phyloP scores from a whole-genome alignment of 2,797 vertebrate genomes.

The Philypnodon macrostomus region DNA sequence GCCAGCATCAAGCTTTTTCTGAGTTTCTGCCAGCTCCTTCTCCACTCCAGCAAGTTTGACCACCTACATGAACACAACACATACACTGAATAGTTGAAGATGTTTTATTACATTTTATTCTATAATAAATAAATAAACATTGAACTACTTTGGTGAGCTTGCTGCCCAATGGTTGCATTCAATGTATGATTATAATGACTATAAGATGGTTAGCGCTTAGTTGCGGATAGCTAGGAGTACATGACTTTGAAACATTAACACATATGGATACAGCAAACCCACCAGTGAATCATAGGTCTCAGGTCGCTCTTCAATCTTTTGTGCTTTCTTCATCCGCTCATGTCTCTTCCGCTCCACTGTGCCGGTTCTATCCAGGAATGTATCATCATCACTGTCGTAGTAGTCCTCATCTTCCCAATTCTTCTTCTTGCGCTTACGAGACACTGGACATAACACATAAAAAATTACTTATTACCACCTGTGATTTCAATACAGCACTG shows the following conservation, averaged over 20 bases:
- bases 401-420: conserved; percentile 98
- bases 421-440: conserved; percentile 93
- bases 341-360: conserved; percentile 91
- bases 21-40: conserved; percentile 84
- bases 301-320: conserved; percentile 89
- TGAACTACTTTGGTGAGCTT: background rate
- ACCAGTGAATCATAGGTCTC: conserved; percentile 92
- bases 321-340: conserved; percentile 93
- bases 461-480: background rate
- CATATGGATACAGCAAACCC: background rate
- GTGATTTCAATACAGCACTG: background rate
- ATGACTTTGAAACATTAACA: no score
- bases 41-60: conserved; percentile 86
- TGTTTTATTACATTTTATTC: background rate
- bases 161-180: no score
- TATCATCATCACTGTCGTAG: conserved; percentile 97
- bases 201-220: no score
- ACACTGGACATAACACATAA: conserved; percentile 74
- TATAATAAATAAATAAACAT: no score
- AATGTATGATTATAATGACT: no score
- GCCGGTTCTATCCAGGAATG: conserved; percentile 94
- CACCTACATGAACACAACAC: conserved; percentile 68
- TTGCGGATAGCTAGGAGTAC: no score
- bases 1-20: conserved; percentile 81
- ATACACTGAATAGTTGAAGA: background rate